Evolutionary conservation across 2,797 vertebrate genomes (phyloP), one percentile per base, ranked within the genome.

Genomic region (Hoplostethus atlanticus): DNA sequence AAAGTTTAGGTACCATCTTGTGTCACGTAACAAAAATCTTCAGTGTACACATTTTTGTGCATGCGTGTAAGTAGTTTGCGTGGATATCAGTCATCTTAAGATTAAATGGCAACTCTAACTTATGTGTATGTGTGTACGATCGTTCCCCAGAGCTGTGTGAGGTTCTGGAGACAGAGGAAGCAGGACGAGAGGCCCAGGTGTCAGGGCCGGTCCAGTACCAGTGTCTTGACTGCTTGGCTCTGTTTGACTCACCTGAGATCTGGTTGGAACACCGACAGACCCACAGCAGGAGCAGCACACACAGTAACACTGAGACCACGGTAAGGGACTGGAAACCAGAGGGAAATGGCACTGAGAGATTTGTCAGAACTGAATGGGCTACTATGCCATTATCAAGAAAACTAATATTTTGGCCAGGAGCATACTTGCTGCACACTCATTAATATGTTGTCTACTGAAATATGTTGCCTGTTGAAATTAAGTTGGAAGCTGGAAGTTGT

Each of bases 211-310:
- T 98, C 68, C 96, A 97, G 79, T 98, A 97, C 16, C 97, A 98
- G 89, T 98, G 97, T 80, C 92, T 96, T 5, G 97, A 98, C 46
- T 98, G 97, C 75, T 94, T 96, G 71, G 96, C 96, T 0, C 90
- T 98, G 3, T 98, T 98, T 0, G 82, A 93, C 76, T 96, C 94
- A 2, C 96, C 97, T 0, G 96, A 98, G 0, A 86, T 95, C 6
- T 98, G 97, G 97, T 84, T 97, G 74, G 94, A 96, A 64, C 97
- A 98, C 84, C 91, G 97, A 31, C 93, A 95, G 73, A 94, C 93
- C 12, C 96, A 96, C 85, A 96, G 80, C 85, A 93, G 94, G 80
- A 95, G 94, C 84, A 92, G 87, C 88, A 95, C 94, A 1, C 93
- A 95, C 85, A 95, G 91, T 52, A 92, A 85, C 73, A 71, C 87